Conservation (phyloP, 2,113 vertebrate genomes). For the Antidorcas marsupialis region DNA sequence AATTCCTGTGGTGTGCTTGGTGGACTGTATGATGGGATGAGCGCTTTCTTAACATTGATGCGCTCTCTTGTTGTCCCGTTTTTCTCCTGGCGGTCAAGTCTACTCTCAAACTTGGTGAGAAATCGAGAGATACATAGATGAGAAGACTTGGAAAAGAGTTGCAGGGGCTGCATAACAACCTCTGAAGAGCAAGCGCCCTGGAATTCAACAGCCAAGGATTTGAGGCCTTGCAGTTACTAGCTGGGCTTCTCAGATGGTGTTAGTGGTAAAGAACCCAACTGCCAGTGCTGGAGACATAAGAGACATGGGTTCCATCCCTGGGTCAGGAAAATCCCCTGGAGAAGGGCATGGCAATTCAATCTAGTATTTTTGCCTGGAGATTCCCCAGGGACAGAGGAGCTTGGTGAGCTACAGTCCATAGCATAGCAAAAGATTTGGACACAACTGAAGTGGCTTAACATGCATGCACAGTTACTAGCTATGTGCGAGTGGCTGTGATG, state of each 20-base stretch:
- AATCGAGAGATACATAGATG: background rate
- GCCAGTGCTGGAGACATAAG: background rate
- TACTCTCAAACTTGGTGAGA: background rate
- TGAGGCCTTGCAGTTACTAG: background rate
- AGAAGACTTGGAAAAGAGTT: background rate
- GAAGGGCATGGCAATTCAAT: background rate
- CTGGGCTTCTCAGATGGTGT: background rate
- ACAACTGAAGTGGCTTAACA: background rate
- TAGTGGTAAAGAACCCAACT: background rate
- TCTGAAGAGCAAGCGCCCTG: background rate
- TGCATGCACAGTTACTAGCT: background rate
- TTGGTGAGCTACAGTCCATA: background rate
- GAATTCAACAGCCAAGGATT: background rate
- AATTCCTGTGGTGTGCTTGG: background rate
- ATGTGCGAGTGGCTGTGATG: background rate
- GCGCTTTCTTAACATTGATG: no score
- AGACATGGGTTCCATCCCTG: background rate
- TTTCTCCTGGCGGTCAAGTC: background rate
- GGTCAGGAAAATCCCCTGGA: background rate
- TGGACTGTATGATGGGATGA: background rate
- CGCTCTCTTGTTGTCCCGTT: background rate
- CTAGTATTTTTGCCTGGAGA: background rate
- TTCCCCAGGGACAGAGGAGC: background rate
- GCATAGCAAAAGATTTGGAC: background rate
- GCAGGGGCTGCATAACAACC: rapidly evolving